These are phyloP conservation scores for Micronycteris hirsuta DNA, from an alignment of 2,113 vertebrate genomes.

Conservation along the genomic window DNA sequence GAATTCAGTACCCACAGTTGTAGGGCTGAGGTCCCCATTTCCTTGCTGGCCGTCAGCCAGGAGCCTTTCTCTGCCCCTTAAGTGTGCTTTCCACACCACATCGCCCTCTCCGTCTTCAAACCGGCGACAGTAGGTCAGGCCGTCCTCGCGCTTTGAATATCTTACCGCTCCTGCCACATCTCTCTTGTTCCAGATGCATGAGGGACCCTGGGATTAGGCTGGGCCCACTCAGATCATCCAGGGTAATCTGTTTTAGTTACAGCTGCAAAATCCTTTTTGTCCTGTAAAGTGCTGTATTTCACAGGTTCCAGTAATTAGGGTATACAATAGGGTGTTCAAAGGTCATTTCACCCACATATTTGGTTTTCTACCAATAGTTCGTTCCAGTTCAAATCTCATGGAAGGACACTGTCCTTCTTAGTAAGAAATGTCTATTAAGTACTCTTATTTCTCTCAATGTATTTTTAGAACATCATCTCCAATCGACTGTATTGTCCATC, in stretches of 20 bases:
- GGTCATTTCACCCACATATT: neutral
- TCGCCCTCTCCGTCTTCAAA: neutral
- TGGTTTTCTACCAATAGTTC: conserved; percentile 15
- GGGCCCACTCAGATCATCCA: neutral
- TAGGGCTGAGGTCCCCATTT: neutral
- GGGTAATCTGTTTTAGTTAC: neutral
- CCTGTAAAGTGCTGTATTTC: neutral
- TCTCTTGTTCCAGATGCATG: neutral
- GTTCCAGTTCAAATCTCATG: neutral
- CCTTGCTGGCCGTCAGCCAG: neutral
- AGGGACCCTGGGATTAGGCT: neutral
- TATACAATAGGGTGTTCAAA: neutral
- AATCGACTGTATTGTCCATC: neutral
- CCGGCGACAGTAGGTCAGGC: neutral
- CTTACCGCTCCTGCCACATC: neutral
- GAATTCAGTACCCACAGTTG: neutral
- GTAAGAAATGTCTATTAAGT: conserved; percentile 6
- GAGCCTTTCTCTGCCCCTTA: neutral
- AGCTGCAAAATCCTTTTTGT: neutral
- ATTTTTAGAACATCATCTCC: neutral
- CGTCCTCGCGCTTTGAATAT: neutral
- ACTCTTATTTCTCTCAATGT: neutral
- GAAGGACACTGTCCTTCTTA: neutral
- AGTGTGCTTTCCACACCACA: neutral
- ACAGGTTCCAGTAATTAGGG: neutral